Evolutionary conservation across 2,888 invertebrate genomes (phyloP).

Genomic region (Sinodicranocentrus sp.): DNA sequence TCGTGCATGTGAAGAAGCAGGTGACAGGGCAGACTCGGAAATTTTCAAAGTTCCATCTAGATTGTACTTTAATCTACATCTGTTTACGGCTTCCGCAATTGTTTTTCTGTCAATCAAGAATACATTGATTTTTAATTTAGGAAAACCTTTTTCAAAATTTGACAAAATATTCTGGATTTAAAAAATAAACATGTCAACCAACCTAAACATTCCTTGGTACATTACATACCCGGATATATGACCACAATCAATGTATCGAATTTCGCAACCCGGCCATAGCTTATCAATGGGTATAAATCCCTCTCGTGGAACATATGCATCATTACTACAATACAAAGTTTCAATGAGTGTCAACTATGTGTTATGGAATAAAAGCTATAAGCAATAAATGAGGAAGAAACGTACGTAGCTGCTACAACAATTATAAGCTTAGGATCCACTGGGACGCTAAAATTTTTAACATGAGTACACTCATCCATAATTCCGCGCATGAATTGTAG

Average conservation of each 20-base stretch:
- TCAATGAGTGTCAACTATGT: background rate
- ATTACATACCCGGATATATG: slow-evolving; percentile 94
- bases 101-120: slow-evolving; percentile 41
- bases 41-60: slow-evolving; percentile 48
- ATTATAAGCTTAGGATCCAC: slow-evolving; percentile 94
- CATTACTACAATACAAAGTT: slow-evolving; percentile 74
- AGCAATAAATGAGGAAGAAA: background rate
- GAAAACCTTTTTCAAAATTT: too few species aligned
- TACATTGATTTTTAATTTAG: too few species aligned
- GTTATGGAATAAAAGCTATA: background rate
- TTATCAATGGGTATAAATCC: slow-evolving; percentile 90
- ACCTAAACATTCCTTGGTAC: slow-evolving; percentile 93
- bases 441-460: slow-evolving; percentile 92
- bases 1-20: background rate
- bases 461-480: slow-evolving; percentile 99
- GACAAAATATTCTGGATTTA: background rate
- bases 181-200: background rate
- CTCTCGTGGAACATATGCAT: slow-evolving; percentile 89
- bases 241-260: slow-evolving; percentile 91
- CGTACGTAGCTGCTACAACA: slow-evolving; percentile 87
- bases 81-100: slow-evolving; percentile 66
- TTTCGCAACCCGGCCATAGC: slow-evolving; percentile 95
- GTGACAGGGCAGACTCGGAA: background rate
- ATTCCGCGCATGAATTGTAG: slow-evolving; percentile 97
- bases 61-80: slow-evolving; percentile 65